Conservation (phyloP, 1,140 invertebrate species). For the Papilio polyxenes region DNA sequence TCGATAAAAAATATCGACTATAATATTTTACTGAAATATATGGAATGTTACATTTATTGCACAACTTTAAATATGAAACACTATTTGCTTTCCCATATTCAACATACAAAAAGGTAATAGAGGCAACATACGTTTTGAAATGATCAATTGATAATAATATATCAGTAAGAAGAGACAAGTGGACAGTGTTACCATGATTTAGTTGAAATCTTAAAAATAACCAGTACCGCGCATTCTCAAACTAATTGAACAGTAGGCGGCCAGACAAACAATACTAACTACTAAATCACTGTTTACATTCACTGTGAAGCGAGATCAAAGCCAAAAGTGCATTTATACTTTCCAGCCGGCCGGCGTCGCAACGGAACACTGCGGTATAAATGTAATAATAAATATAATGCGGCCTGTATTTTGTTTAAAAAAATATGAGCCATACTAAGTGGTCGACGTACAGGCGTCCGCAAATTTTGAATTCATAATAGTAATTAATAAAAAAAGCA, state of each 20-base stretch:
- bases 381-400: constrained; percentile 24
- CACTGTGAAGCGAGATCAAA: constrained; percentile 32
- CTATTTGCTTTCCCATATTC: neutral
- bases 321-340: constrained; percentile 33
- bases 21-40: no score
- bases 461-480: constrained; percentile 45
- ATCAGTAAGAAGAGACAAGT: neutral
- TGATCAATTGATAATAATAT: neutral
- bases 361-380: constrained; percentile 1
- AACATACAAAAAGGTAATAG: neutral
- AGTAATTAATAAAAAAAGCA: constrained; percentile 45
- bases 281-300: constrained; percentile 36
- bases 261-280: constrained; percentile 31
- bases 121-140: neutral
- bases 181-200: neutral
- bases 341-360: constrained; percentile 15
- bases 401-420: constrained; percentile 24
- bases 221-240: neutral
- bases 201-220: constrained; percentile 26
- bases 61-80: no score
- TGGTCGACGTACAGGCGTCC: constrained; percentile 34
- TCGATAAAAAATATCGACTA: neutral
- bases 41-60: no score
- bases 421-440: constrained; percentile 32
- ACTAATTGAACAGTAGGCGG: constrained; percentile 35